phyloP scores from a whole-genome alignment of 2,113 vertebrate species.

The Peromyscus polionotus region DNA sequence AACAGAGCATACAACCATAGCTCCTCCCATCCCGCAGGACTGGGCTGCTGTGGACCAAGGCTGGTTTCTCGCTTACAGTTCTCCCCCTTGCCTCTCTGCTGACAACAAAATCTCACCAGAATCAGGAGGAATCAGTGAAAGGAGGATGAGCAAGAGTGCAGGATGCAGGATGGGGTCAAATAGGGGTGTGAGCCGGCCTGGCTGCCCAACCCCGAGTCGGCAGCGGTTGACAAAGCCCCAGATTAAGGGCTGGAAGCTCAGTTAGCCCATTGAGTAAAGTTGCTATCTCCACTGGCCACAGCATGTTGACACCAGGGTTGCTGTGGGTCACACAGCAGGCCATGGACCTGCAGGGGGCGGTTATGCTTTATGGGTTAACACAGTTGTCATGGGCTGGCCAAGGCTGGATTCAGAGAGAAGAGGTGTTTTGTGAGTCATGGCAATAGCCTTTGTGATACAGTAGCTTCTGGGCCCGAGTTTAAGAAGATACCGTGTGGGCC shows the following conservation, averaged over 20 bases:
- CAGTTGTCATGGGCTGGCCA: background rate
- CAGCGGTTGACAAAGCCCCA: background rate
- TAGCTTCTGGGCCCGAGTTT: background rate
- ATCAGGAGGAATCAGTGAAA: background rate
- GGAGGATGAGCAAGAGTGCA: background rate
- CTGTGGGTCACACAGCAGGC: background rate
- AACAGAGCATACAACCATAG: background rate
- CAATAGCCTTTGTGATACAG: background rate
- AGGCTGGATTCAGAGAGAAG: background rate
- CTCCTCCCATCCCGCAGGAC: background rate
- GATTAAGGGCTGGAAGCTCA: background rate
- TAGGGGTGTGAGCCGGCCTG: background rate
- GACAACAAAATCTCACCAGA: background rate
- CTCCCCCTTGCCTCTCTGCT: background rate
- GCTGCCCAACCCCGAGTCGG: background rate
- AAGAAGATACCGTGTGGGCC: background rate
- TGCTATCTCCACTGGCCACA: background rate
- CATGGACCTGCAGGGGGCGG: background rate
- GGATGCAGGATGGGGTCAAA: background rate
- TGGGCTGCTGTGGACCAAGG: background rate
- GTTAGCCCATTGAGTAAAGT: background rate
- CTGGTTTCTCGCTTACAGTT: background rate
- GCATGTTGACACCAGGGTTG: background rate
- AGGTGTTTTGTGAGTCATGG: background rate
- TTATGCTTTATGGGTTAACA: background rate